Conservation (phyloP, 2,888 invertebrate genomes). For the Malacosoma neustria region DNA sequence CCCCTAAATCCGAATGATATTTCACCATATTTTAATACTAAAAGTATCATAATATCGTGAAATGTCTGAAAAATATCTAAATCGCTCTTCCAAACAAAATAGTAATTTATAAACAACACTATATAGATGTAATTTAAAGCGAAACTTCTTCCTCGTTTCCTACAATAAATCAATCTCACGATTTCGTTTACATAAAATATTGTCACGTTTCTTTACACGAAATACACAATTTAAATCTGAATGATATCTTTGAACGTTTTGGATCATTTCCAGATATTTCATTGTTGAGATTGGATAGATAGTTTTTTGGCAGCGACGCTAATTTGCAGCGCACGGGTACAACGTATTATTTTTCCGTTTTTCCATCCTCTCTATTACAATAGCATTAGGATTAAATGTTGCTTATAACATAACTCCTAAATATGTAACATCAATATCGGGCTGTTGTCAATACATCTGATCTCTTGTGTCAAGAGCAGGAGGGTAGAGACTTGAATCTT, state of each 20-base stretch:
- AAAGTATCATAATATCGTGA: no score
- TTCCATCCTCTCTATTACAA: slow-evolving; percentile 14
- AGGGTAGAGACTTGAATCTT: neutral
- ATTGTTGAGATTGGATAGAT: slow-evolving; percentile 34
- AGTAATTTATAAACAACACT: neutral
- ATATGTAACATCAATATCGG: no score
- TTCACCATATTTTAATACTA: no score
- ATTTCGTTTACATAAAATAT: slow-evolving; percentile 5
- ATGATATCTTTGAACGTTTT: slow-evolving; percentile 24
- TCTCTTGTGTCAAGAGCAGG: neutral
- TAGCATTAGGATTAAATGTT: slow-evolving; percentile 18
- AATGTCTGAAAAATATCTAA: no score
- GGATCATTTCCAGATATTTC: slow-evolving; percentile 37
- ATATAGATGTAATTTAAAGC: neutral
- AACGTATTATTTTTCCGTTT: slow-evolving; percentile 7
- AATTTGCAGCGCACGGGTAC: slow-evolving; percentile 24
- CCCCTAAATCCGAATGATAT: no score
- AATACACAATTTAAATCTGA: slow-evolving; percentile 16
- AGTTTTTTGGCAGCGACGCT: slow-evolving; percentile 34
- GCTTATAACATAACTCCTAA: no score
- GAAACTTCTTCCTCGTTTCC: neutral
- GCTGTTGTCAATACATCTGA: neutral
- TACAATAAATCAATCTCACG: neutral
- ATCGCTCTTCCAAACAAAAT: no score
- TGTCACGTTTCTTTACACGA: neutral